These are phyloP conservation scores for Mus caroli DNA, from an alignment of 2,797 vertebrate species.

Conservation along the genomic window DNA sequence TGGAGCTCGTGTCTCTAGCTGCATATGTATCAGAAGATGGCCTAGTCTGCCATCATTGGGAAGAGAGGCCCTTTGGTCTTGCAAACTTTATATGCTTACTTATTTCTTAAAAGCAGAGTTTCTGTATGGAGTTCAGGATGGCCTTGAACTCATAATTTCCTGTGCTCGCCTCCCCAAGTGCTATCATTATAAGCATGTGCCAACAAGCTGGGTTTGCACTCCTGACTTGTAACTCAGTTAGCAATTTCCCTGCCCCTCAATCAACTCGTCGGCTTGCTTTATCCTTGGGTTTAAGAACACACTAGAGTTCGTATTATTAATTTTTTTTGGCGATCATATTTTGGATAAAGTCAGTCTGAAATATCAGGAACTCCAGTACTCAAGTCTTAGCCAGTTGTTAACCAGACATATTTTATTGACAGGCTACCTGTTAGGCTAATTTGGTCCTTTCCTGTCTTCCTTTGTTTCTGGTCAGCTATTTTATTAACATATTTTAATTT, in stretches of 20 bases:
- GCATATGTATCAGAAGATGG: too few relatives aligned
- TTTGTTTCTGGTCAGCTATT: constrained; percentile 37
- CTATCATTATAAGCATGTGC: background rate
- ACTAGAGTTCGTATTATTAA: background rate
- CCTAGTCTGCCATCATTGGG: too few relatives aligned
- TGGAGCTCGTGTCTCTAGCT: too few relatives aligned
- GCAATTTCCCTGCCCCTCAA: background rate
- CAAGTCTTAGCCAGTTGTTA: background rate
- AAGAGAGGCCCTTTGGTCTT: too few relatives aligned
- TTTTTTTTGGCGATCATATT: background rate
- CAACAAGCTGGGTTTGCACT: background rate
- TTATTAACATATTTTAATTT: constrained; percentile 53
- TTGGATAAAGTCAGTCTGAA: background rate
- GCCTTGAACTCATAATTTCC: background rate
- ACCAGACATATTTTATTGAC: constrained; percentile 11
- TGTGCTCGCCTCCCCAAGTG: background rate
- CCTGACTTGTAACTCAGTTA: constrained; percentile 17
- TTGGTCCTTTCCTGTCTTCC: background rate
- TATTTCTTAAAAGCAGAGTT: background rate
- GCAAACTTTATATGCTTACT: too few relatives aligned
- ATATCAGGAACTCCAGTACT: constrained; percentile 38
- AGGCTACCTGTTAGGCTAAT: background rate
- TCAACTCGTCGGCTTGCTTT: background rate
- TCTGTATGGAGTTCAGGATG: background rate
- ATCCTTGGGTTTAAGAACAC: background rate